Evolutionary conservation across 2,113 vertebrate genomes (phyloP).

Genomic region (Tamias sibiricus): DNA sequence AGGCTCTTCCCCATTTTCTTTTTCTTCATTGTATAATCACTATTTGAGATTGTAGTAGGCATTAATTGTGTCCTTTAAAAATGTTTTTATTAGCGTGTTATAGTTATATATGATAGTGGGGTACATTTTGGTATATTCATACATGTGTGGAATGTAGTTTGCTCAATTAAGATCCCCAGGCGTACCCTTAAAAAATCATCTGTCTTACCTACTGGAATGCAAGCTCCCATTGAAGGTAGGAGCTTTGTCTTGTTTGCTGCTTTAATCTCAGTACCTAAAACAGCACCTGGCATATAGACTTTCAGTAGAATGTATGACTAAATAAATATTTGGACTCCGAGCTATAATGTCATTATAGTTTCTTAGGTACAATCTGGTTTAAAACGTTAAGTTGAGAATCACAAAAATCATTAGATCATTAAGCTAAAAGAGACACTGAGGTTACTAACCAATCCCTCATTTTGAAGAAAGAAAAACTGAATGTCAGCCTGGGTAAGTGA

Average conservation of each 20-base stretch:
- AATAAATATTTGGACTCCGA: constrained; percentile 5
- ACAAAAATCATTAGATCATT: neutral
- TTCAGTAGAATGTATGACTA: neutral
- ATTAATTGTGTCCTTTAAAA: neutral
- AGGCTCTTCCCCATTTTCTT: neutral
- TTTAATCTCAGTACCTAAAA: neutral
- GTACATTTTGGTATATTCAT: too few species aligned
- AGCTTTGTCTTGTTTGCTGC: neutral
- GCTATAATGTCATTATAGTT: neutral
- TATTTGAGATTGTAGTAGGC: neutral
- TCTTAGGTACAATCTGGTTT: neutral
- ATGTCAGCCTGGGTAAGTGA: neutral
- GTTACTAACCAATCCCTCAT: neutral
- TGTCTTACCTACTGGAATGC: neutral
- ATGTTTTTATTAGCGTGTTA: too few species aligned
- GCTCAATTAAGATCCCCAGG: too few species aligned
- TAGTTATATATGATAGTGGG: too few species aligned
- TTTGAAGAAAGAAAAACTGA: constrained; percentile 18
- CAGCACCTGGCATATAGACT: neutral
- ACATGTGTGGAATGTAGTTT: too few species aligned
- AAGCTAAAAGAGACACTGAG: neutral
- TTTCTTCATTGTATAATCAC: neutral
- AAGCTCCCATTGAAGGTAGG: neutral
- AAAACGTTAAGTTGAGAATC: neutral
- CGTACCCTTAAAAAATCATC: neutral